Evolutionary conservation across 2,888 invertebrate species (phyloP).

Genomic region (Tortrix viridana): DNA sequence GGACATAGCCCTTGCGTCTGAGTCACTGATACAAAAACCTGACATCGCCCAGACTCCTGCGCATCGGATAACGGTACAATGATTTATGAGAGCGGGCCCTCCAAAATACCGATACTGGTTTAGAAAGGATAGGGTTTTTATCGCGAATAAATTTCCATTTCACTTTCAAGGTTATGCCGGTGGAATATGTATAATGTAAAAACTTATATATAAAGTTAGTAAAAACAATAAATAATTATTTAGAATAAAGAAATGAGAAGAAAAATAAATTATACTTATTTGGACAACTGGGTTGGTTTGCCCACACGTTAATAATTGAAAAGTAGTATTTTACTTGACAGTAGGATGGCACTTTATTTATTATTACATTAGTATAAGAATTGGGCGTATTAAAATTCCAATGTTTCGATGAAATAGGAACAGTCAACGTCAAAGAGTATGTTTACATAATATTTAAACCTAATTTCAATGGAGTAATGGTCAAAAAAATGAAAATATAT

Average conservation of each 20-base stretch:
- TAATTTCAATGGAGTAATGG: too few species aligned
- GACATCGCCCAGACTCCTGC: conserved; percentile 30
- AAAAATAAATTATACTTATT: too few species aligned
- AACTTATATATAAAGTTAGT: background rate
- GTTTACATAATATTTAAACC: too few species aligned
- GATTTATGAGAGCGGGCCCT: conserved; percentile 57
- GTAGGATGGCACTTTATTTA: too few species aligned
- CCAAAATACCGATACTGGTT: conserved; percentile 35
- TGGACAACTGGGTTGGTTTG: too few species aligned
- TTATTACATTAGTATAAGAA: too few species aligned
- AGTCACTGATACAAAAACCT: conserved; percentile 32
- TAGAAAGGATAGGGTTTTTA: conserved; percentile 35
- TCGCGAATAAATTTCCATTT: conserved; percentile 33
- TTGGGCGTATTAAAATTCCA: too few species aligned
- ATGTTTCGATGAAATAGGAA: too few species aligned
- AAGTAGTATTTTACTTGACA: too few species aligned
- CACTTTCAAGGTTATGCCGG: conserved; percentile 22
- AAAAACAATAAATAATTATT: background rate
- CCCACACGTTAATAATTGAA: too few species aligned
- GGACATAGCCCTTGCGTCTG: conserved; percentile 35
- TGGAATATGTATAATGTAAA: background rate
- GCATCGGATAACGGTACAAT: conserved; percentile 57
- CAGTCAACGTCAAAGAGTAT: too few species aligned
- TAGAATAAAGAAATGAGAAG: background rate
- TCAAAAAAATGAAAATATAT: too few species aligned